These are phyloP conservation scores for Drosophila koepferae DNA, from an alignment of 2,888 invertebrate genomes.

Conservation along the genomic window DNA sequence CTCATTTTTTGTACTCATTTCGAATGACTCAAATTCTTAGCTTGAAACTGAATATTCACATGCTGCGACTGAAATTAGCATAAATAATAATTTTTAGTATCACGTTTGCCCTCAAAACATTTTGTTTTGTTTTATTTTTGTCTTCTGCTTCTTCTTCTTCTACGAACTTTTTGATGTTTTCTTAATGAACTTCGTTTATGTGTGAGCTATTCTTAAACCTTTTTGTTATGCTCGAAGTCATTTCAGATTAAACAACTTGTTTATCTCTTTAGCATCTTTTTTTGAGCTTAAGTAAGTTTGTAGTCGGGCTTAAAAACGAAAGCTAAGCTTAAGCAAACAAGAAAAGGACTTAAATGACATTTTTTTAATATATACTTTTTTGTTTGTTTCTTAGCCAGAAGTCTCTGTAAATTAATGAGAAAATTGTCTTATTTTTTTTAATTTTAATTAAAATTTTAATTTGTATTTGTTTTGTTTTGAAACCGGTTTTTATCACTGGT, in stretches of 20 bases:
- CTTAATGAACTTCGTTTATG: constrained; percentile 37
- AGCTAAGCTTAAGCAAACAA: constrained; percentile 52
- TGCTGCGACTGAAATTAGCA: constrained; percentile 57
- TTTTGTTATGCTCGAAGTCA: constrained; percentile 41
- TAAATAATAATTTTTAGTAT: constrained; percentile 53
- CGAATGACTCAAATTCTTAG: constrained; percentile 22
- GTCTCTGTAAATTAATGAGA: neutral
- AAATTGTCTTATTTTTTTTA: neutral
- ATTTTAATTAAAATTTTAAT: neutral
- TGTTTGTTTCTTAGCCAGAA: neutral
- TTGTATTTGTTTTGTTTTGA: neutral
- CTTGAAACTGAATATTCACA: constrained; percentile 48
- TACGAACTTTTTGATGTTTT: constrained; percentile 20
- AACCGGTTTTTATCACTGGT: constrained; percentile 11
- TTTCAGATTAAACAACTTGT: constrained; percentile 29
- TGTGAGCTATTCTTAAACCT: constrained; percentile 45
- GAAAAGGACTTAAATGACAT: neutral
- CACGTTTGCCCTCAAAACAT: constrained; percentile 71
- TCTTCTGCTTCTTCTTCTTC: neutral
- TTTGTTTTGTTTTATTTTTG: constrained; percentile 10
- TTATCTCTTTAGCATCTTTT: neutral
- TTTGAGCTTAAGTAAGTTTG: constrained; percentile 13
- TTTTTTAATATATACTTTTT: neutral
- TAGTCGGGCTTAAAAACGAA: constrained; percentile 34
- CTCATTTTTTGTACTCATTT: constrained; percentile 13